Evolutionary conservation across 2,113 vertebrate genomes (phyloP).

Genomic region (pig (Sus scrofa)): T2T-Sscrofa CM000827.6:51040001-51040500

Average conservation of each 20-base stretch:
- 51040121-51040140: neutral
- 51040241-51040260: neutral
- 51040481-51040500: neutral
- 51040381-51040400: neutral
- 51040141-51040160: neutral
- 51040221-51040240: neutral
- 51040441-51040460: neutral
- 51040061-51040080: neutral
- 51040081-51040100: slow-evolving; percentile 1
- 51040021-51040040: neutral
- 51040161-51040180: neutral
- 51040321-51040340: slow-evolving; percentile 1
- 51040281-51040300: neutral
- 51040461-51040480: neutral
- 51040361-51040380: neutral
- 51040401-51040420: neutral
- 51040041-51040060: neutral
- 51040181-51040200: slow-evolving; percentile 12
- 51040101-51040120: neutral
- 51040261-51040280: neutral
- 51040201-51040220: neutral
- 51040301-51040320: slow-evolving; percentile 30
- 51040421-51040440: neutral
- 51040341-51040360: neutral
- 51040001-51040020: neutral